A percentile compares a stretch with the other conserved stretches of the same genome.
These are phyloP conservation scores for Drosophila melanica DNA, from an alignment of 1,140 invertebrate species.

Conservation along the genomic window DNA sequence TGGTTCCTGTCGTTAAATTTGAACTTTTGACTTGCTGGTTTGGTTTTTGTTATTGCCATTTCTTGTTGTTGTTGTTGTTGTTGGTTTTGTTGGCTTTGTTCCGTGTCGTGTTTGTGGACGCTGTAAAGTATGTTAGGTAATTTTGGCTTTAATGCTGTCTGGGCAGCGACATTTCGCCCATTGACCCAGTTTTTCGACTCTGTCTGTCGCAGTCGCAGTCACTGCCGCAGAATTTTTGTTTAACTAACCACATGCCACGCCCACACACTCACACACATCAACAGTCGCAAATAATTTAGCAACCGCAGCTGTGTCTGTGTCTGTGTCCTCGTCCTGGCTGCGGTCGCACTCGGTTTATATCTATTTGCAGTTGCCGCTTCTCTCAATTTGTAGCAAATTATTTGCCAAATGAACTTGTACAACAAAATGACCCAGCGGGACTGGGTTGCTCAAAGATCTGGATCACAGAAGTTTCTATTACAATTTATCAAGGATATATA, in stretches of 20 bases:
- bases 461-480: not conserved
- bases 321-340: constrained; percentile 30
- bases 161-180: constrained; percentile 25
- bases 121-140: constrained; percentile 36
- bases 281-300: constrained; percentile 61
- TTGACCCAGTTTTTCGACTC: constrained; percentile 53
- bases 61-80: constrained; percentile 4
- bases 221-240: constrained; percentile 57
- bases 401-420: constrained; percentile 29
- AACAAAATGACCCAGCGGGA: constrained; percentile 22
- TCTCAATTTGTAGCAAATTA: constrained; percentile 38
- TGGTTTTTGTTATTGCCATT: constrained; percentile 8
- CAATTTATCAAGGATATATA: no score
- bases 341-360: constrained; percentile 26
- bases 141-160: constrained; percentile 61
- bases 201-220: constrained; percentile 7
- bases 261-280: constrained; percentile 27
- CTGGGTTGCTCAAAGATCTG: not conserved
- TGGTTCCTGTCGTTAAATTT: constrained; percentile 23
- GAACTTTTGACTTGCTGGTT: constrained; percentile 33
- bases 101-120: constrained; percentile 24
- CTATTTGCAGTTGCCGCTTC: constrained; percentile 42
- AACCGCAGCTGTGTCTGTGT: constrained; percentile 49
- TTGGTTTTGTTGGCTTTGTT: constrained; percentile 34
- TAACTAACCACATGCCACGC: constrained; percentile 68